phyloP scores from a whole-genome alignment of 1,140 invertebrate genomes.

The Polyergus mexicanus region DNA sequence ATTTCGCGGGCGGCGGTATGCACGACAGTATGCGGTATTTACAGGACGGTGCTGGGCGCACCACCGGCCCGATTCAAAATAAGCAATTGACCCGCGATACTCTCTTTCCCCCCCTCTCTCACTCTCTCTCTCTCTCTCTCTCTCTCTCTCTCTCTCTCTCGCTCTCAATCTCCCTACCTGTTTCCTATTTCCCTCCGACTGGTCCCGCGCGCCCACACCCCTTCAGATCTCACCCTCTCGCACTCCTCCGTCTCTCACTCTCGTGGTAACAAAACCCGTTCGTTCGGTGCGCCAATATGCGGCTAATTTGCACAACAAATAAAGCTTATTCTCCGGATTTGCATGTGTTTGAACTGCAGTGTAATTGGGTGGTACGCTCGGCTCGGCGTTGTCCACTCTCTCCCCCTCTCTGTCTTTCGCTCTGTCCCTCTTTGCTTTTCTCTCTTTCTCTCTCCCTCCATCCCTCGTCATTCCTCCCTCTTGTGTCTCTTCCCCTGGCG shows the following conservation, averaged over 20 bases:
- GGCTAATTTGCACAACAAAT: slow-evolving; percentile 87
- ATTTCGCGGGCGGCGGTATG: slow-evolving; percentile 60
- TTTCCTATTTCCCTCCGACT: slow-evolving; percentile 17
- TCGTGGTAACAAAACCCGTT: slow-evolving; percentile 82
- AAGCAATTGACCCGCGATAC: slow-evolving; percentile 83
- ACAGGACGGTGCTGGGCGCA: slow-evolving; percentile 75
- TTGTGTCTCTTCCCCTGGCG: slow-evolving; percentile 14
- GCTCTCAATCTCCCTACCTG: too few species aligned
- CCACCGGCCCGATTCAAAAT: slow-evolving; percentile 81
- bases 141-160: slow-evolving; percentile 18
- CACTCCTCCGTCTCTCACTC: slow-evolving; percentile 65
- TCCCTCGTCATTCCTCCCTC: slow-evolving; percentile 35
- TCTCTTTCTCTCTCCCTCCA: slow-evolving; percentile 46
- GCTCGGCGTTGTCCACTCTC: slow-evolving; percentile 75
- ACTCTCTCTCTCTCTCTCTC: slow-evolving; percentile 31
- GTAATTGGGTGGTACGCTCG: slow-evolving; percentile 85
- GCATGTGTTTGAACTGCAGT: slow-evolving; percentile 87
- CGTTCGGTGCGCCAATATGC: slow-evolving; percentile 85
- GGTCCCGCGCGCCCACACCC: slow-evolving; percentile 27
- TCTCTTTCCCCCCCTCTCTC: slow-evolving; percentile 35
- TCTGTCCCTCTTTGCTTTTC: slow-evolving; percentile 33
- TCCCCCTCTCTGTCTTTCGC: slow-evolving; percentile 65
- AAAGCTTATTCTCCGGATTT: slow-evolving; percentile 87
- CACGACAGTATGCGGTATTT: slow-evolving; percentile 76
- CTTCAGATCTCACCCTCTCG: slow-evolving; percentile 50